These are phyloP conservation scores for Leptonema lineaticorne DNA, from an alignment of 1,140 invertebrate genomes.

Conservation along the genomic window DNA sequence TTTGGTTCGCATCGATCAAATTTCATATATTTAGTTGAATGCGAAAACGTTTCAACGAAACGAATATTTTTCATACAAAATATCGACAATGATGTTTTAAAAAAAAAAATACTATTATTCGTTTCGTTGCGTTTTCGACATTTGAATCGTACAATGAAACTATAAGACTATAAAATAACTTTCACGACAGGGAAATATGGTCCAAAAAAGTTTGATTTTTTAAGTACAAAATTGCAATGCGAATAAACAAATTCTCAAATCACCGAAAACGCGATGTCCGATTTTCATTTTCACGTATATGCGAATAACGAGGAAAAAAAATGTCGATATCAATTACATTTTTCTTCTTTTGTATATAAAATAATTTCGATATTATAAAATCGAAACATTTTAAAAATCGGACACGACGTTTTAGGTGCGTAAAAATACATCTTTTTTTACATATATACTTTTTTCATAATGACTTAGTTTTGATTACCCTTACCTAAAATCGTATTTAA, in stretches of 20 bases:
- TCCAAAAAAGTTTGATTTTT: constrained; percentile 10
- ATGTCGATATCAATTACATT: too few relatives aligned
- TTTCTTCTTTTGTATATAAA: too few relatives aligned
- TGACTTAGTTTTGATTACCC: constrained; percentile 42
- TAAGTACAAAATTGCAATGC: constrained; percentile 31
- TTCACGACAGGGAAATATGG: constrained; percentile 19
- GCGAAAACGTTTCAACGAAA: too few relatives aligned
- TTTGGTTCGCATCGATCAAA: constrained; percentile 13
- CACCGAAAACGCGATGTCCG: constrained; percentile 3
- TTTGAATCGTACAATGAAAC: not conserved
- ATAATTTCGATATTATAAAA: not conserved
- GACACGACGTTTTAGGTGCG: constrained; percentile 4
- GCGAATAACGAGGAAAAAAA: too few relatives aligned
- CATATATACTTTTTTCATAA: constrained; percentile 41
- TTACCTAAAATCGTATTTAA: constrained; percentile 42
- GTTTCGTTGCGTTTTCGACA: not conserved
- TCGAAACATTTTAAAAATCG: not conserved
- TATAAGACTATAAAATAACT: constrained; percentile 20
- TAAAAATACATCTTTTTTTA: constrained; percentile 25
- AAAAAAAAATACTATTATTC: not conserved
- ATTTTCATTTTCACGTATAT: not conserved
- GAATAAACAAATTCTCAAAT: constrained; percentile 18
- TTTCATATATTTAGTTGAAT: too few relatives aligned
- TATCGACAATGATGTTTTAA: too few relatives aligned
- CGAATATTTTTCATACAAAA: not conserved